Percentiles rank a stretch among this genome's conserved stretches.
Evolutionary conservation across 2,797 vertebrate genomes (phyloP).

Genomic region (Xyrichtys novacula): DNA sequence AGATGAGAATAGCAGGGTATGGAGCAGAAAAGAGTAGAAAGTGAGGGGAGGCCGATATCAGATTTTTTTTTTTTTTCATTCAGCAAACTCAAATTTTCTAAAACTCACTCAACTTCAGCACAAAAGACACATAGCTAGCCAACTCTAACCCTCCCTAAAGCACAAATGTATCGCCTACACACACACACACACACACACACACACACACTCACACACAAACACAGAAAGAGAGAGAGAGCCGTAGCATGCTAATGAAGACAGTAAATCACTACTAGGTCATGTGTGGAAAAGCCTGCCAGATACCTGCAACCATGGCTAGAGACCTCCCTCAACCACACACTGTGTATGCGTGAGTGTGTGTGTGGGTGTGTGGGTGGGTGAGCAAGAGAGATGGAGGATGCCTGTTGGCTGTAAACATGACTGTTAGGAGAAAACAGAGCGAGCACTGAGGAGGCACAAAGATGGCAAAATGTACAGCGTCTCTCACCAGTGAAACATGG

Average conservation of each 20-base stretch:
- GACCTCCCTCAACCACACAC: slow-evolving; percentile 75
- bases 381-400: slow-evolving; percentile 62
- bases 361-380: slow-evolving; percentile 59
- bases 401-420: slow-evolving; percentile 74
- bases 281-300: slow-evolving; percentile 84
- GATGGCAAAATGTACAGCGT: slow-evolving; percentile 32
- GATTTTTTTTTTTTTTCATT: slow-evolving; percentile 41
- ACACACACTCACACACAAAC: slow-evolving; percentile 69
- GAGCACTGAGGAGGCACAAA: slow-evolving; percentile 35
- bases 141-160: slow-evolving; percentile 69
- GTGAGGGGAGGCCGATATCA: slow-evolving; percentile 30
- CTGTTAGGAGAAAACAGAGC: slow-evolving; percentile 45
- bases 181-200: slow-evolving; percentile 38
- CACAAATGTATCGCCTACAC: slow-evolving; percentile 67
- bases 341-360: slow-evolving; percentile 40
- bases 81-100: slow-evolving; percentile 51
- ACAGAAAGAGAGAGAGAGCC: slow-evolving; percentile 33
- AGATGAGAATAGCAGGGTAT: slow-evolving; percentile 39
- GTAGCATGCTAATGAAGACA: slow-evolving; percentile 82
- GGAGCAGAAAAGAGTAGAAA: slow-evolving; percentile 38
- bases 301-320: slow-evolving; percentile 80
- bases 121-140: slow-evolving; percentile 59
- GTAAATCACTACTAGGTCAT: slow-evolving; percentile 86
- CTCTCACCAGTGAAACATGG: neutral
- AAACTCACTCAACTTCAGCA: slow-evolving; percentile 60